Evolutionary conservation across 2,888 invertebrate genomes (phyloP), one percentile per base, ranked within the genome.

Genomic region (Acrobasis consociella): DNA sequence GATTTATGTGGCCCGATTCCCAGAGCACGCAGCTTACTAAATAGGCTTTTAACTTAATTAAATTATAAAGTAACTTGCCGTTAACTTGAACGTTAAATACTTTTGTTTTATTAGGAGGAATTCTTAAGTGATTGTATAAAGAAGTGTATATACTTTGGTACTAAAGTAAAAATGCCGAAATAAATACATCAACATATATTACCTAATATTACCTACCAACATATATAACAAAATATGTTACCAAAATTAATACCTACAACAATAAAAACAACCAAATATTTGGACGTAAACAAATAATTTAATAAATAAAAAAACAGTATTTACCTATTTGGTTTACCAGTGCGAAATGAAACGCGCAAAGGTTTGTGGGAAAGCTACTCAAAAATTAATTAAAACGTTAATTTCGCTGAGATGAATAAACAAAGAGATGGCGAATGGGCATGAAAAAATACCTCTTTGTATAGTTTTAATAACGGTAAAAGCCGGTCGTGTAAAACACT

Each of bases 11-110:
- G 16, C 58, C 15, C 49, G 37, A 59, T 46, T 58, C 22, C 16
- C 13, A 58, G 58, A 49, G 46, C 37, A 49, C 37, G 58, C 58
- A 49, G 58, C 49, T 31, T 49, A 49, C 42, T 59, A 59, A 49
- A 49, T 59, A 59, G 58, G 58, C 58, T 59, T 59, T 49, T 37
- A 59, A 49, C 58, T 59, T 59, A 59, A 59, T 59, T 59, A 59
- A 59, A 59, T 59, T 56, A 56, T n/a, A 55, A 55, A 39, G 38
- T 39, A 22, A 56, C 42, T 42, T 17, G 42, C 17, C 22, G 42
- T 56, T n/a, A 22, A n/a, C 42, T 56, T 56, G 22, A 17, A 42
- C 46, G 13, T 13, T n/a, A 10, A 46, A 13, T 46, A 13, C 5
- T 46, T 46, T n/a, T 46, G 5, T 46, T 13, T 46, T 13, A 13